Evolutionary conservation across 1,140 invertebrate species (phyloP), one percentile per base, ranked within the genome.

Genomic region (Anoplolepis gracilipes): DNA sequence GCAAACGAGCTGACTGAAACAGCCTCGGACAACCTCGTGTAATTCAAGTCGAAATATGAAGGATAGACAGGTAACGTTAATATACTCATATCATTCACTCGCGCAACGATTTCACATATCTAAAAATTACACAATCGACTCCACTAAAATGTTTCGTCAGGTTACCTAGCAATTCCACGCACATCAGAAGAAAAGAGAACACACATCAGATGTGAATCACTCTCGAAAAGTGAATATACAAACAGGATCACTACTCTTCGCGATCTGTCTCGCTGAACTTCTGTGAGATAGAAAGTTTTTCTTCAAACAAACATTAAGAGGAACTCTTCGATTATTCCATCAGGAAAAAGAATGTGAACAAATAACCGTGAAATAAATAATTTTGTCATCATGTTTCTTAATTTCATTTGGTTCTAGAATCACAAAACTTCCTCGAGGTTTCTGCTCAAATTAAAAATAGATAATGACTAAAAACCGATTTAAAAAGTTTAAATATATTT

Each of bases 1-100:
- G 67, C 36, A 82, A 82, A 82, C 36, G 67, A 72, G 53, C 2
- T 39, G 78, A 59, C 25, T 49, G 46, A 49, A 69, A 22, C n/a
- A 61, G 78, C 78, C 78, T 73, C 39, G 36, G 53, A 67, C 53
- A 72, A 49, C 16, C 19, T 69, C 28, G 77, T 55, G 28, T 30
- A 70, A 70, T 55, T 39, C 78, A 73, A 59, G 67, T 30, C 36
- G 28, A 72, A 72, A 33, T 81, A 19, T 22, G 19, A 72, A 59
- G 13, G 53, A 16, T 65, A 10, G 33, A 16, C 49, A 16, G 22
- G 8, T 33, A 73, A 16, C 11, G 11, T 57, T 70, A 72, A 73
- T 73, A 46, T 6, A 8, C 11, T 2, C 2, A n/a, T 3, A 36
- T n/a, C 4, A 59, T 33, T 70, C 33, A 59, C 7, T 42, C 49